Percentiles rank a stretch among this genome's conserved stretches.
These are phyloP conservation scores for Riparia riparia DNA, from an alignment of 2,113 vertebrate genomes.

Conservation along the genomic window DNA sequence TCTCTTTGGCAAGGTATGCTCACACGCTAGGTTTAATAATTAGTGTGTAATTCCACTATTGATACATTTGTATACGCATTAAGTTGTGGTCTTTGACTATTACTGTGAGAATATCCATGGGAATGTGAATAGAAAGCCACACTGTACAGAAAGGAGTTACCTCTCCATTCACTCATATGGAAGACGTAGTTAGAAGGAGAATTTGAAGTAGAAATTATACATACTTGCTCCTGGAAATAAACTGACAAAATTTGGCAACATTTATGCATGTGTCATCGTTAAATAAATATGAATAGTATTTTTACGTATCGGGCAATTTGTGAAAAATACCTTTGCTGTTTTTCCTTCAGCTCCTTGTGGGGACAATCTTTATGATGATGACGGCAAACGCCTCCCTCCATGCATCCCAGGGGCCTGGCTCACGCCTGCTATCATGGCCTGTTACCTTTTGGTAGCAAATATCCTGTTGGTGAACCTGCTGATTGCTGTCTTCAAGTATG, in stretches of 20 bases:
- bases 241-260: not conserved
- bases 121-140: not conserved
- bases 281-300: not conserved
- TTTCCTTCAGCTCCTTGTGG: conserved; percentile 90
- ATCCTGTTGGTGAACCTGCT: conserved; percentile 97
- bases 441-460: conserved; percentile 96
- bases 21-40: not conserved
- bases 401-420: conserved; percentile 98
- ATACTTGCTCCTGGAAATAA: not conserved
- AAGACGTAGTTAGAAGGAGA: not conserved
- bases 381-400: conserved; percentile 94
- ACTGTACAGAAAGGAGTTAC: not conserved
- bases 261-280: not conserved
- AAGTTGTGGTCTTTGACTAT: not conserved
- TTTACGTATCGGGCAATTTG: not conserved
- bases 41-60: not conserved
- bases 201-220: not conserved
- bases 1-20: not conserved
- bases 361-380: conserved; percentile 95
- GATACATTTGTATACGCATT: not conserved
- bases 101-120: not conserved
- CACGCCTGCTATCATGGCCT: conserved; percentile 97
- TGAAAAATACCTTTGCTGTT: not conserved
- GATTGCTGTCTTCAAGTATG: conserved; percentile 98
- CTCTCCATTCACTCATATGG: not conserved